phyloP scores from a whole-genome alignment of 2,888 invertebrate genomes.

The Tenthredo notha region DNA sequence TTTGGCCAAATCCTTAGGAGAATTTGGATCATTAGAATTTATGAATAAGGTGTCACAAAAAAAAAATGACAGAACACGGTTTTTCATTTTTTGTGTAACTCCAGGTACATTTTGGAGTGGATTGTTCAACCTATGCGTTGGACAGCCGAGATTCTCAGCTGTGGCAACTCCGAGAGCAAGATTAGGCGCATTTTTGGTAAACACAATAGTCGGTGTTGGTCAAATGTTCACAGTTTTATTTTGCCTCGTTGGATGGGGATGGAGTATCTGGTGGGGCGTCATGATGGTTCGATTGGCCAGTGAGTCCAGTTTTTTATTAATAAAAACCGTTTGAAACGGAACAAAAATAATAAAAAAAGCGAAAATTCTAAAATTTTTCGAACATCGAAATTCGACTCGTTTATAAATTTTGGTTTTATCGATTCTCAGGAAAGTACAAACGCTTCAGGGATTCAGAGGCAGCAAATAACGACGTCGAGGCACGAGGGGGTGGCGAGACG shows the following conservation, averaged over 20 bases:
- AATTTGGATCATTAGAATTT: background rate
- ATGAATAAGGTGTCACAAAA: background rate
- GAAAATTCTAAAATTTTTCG: background rate
- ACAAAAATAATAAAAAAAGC: background rate
- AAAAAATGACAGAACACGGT: conserved; percentile 1
- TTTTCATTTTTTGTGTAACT: conserved; percentile 25
- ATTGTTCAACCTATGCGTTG: conserved; percentile 92
- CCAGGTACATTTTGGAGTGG: conserved; percentile 95
- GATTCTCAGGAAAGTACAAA: conserved; percentile 73
- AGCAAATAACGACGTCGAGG: conserved; percentile 71
- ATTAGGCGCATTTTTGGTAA: conserved; percentile 91
- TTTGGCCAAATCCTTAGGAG: background rate
- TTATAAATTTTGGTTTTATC: conserved; percentile 16
- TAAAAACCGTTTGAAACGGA: background rate
- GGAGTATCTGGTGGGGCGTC: conserved; percentile 99
- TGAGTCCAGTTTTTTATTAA: conserved; percentile 82
- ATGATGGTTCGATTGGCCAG: conserved; percentile 94
- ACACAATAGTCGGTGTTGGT: conserved; percentile 91
- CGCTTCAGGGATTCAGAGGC: conserved; percentile 75
- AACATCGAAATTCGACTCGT: background rate
- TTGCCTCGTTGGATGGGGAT: conserved; percentile 97
- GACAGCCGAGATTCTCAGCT: conserved; percentile 92
- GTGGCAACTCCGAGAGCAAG: conserved; percentile 89
- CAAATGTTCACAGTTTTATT: conserved; percentile 97
- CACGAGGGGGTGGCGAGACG: conserved; percentile 66